Evolutionary conservation across 2,888 invertebrate species (phyloP).

Genomic region (Callyntrura sp.): DNA sequence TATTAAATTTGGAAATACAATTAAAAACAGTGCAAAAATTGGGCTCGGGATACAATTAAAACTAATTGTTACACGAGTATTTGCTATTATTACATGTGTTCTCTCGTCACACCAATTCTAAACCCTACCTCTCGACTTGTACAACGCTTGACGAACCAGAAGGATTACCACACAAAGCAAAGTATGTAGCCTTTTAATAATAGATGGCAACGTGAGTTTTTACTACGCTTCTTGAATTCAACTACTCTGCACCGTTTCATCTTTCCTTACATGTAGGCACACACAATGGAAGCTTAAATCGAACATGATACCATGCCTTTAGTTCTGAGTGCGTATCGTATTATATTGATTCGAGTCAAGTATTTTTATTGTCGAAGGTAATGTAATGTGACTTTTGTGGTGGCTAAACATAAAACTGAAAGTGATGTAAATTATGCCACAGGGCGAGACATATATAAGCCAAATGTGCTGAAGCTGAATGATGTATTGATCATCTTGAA

Average conservation of each 20-base stretch:
- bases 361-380: neutral
- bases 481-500: neutral
- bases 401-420: neutral
- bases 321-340: neutral
- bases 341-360: neutral
- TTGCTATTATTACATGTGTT: too few relatives aligned
- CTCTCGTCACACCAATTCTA: too few relatives aligned
- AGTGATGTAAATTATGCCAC: conserved; percentile 33
- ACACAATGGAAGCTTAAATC: neutral
- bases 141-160: conserved; percentile 65
- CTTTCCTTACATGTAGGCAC: neutral
- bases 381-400: conserved; percentile 15
- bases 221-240: conserved; percentile 47
- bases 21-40: too few relatives aligned
- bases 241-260: neutral
- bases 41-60: too few relatives aligned
- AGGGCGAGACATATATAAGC: neutral
- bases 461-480: conserved; percentile 3
- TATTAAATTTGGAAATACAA: too few relatives aligned
- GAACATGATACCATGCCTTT: conserved; percentile 2
- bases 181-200: conserved; percentile 30
- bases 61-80: too few relatives aligned
- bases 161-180: conserved; percentile 54
- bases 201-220: conserved; percentile 64
- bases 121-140: too few relatives aligned